These are phyloP conservation scores for Oegoconia quadripuncta DNA, from an alignment of 2,888 invertebrate species.

Conservation along the genomic window DNA sequence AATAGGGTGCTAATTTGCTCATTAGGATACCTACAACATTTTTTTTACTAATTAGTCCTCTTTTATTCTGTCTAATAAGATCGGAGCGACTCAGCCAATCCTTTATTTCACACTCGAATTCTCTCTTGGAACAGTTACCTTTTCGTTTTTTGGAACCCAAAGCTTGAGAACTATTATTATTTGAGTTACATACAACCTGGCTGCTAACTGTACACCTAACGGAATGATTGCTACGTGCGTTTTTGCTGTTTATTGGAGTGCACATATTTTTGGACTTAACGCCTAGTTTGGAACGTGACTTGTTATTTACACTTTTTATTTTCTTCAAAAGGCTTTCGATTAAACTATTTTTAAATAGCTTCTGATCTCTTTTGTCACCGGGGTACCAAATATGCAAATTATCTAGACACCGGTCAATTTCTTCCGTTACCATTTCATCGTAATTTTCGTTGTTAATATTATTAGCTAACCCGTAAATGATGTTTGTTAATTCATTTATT, in stretches of 20 bases:
- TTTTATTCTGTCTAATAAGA: conserved; percentile 14
- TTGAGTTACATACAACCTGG: not conserved
- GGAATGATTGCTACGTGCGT: not conserved
- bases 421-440: conserved; percentile 26
- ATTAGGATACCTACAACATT: conserved; percentile 18
- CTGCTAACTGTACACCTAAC: not conserved
- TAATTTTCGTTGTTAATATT: conserved; percentile 22
- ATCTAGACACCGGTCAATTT: conserved; percentile 37
- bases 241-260: not conserved
- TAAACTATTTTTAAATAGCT: conserved; percentile 26
- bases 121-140: not conserved
- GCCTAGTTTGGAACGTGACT: conserved; percentile 8
- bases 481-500: conserved; percentile 34
- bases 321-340: conserved; percentile 32
- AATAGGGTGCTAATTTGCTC: conserved; percentile 18
- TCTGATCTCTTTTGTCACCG: conserved; percentile 25
- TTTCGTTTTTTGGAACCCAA: not conserved
- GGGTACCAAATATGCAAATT: conserved; percentile 37
- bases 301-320: conserved; percentile 29
- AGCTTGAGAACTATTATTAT: not conserved
- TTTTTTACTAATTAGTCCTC: conserved; percentile 12
- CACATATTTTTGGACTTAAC: not conserved
- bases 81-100: conserved; percentile 22
- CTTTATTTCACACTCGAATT: conserved; percentile 17
- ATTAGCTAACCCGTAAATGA: conserved; percentile 27